Base-by-base conservation (phyloP, 2,113 vertebrate genomes). In the Lepisosteus oculatus region DNA sequence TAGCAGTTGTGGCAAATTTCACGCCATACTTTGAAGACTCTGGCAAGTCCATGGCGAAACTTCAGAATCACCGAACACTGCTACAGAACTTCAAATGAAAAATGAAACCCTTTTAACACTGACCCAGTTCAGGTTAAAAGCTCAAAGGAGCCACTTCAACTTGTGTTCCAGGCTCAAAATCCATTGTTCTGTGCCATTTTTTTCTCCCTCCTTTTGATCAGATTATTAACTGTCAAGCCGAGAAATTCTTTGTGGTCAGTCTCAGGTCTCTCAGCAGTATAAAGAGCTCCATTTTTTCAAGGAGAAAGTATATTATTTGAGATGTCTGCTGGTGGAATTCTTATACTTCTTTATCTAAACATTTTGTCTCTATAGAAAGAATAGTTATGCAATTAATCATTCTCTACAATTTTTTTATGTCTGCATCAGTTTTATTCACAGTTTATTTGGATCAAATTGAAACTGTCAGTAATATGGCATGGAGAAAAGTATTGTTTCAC, bases 91-190 rank as follows among this genome's bases (percentile, higher is more conserved):
- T 59, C 57, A 59, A 15, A 14, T 59, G 57, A 13, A 59, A 59
- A 59, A 13, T 15, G n/a, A 76, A 80, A 82, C 72, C 66, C 72
- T 81, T 84, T 80, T 77, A 84, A 82, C 81, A 80, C 77, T 87
- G 80, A 82, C 83, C 79, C 77, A 81, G 65, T 83, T 83, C 71
- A 75, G 74, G 70, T 79, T 79, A 63, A 67, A 78, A 83, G 72
- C 76, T 76, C 67, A 72, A 69, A 69, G 67, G 42, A 56, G 71
- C 78, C 61, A 70, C 62, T 61, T 51, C 51, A 43, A 59, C 72
- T 59, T 71, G 14, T 51, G 65, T 13, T 8, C 44, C 57, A 56
- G 68, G 29, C 63, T 55, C 61, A 47, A 43, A 51, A n/a, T 43
- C 17, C 8, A 65, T 43, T 11, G 67, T 57, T 13, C 55, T 2